Evolutionary conservation across 2,113 vertebrate species (phyloP), one percentile per base, ranked within the genome.

Genomic region (Penelope pileata): DNA sequence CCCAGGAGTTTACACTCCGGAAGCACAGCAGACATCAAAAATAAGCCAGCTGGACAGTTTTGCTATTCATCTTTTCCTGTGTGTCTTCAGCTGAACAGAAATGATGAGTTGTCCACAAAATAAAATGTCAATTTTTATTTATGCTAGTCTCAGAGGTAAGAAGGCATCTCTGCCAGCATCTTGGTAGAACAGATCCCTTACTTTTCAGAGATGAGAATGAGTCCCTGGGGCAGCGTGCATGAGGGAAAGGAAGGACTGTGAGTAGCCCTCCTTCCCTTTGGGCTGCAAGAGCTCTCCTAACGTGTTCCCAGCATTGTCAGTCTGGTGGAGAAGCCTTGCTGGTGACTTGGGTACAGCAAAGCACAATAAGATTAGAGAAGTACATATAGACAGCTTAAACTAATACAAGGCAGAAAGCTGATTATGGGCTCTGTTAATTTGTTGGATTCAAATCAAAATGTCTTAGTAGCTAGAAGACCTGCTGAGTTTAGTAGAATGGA

Each of bases 91-190:
- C 78, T 75, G 86, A 86, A 51, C 53, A 78, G 94, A 70, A 94
- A 50, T 82, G 86, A 92, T 36, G 83, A 86, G 86, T 29, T 40
- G 48, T 45, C 64, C 76, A 27, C 32, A 54, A 86, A 86, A 68
- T 73, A 67, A 88, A 93, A n/a, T 18, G 68, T 78, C 87, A 86
- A 13, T 2, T 83, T 93, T 93, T 77, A 48, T 92, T 95, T 86
- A 64, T 69, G 59, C 78, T 24, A 32, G 43, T 73, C 87, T 93
- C 6, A 1, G 26, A 43, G 48, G 88, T 85, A 80, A 78, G 67
- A 69, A 74, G 78, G 34, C 51, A 63, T 75, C 51, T 84, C 62
- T 90, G 38, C 56, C 58, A 74, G 56, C 6, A 10, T 59, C 36
- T 74, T 29, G 51, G 59, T 69, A 29, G 42, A 87, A 68, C 17